Base-by-base conservation (phyloP, 2,113 vertebrate species). In the Ginglymostoma cirratum region DNA sequence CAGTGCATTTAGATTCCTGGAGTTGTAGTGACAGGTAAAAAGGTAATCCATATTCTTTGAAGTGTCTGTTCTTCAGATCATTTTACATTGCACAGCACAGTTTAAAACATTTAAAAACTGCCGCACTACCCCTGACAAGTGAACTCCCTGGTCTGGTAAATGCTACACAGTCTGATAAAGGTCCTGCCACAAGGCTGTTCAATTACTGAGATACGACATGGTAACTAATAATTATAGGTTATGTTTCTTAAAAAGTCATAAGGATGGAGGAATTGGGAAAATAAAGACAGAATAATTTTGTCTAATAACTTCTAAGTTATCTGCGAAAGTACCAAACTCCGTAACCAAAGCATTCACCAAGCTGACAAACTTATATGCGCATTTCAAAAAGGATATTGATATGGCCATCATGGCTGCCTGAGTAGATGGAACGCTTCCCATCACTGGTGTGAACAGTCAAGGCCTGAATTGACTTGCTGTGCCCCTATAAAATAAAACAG, bases 381-480 rank as follows among this genome's bases (percentile, higher is more conserved):
- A 6, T 34, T 42, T 96, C 96, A 97, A 21, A 97, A 98, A 99
- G 98, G 99, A 99, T 99, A 99, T 99, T 99, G 97, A 99, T 98
- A 97, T 99, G 98, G 85, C 99, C 99, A 4, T 99, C 99, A 0
- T 99, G 98, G 97, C 99, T 99, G 96, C 98, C 99, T 0, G 99
- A 99, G 97, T 99, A 99, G 97, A 99, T 99, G 97, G 97, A 98
- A 34, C 98, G 96, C 96, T 97, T 97, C 0, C 98, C 98, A 0
- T 98, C 98, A 0, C 97, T 98, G 96, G 97, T 99, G 96, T 99
- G 98, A 95, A 99, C 98, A 0, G 99, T 98, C 97, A 99, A 96
- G 97, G 98, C 99, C 97, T 99, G 99, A 97, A 99, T 98, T 48
- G 99, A 99, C 96, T 99, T 99, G 96, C 97, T 98, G 97, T 99